Percentiles rank a stretch among this genome's conserved stretches.
phyloP scores from a whole-genome alignment of 2,888 invertebrate species.

The Drosophila pseudotakahashii region DNA sequence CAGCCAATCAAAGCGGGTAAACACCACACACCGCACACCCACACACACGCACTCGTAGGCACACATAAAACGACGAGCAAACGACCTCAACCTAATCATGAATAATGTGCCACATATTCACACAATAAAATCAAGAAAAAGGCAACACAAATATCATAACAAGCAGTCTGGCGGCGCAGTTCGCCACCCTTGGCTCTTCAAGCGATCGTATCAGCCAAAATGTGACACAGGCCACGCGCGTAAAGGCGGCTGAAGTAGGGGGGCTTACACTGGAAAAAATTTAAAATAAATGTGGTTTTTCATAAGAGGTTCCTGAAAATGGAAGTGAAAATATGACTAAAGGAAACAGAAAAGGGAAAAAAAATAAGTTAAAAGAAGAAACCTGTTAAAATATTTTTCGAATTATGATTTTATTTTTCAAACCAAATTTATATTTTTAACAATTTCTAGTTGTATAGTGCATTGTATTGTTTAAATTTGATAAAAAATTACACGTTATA shows the following conservation, averaged over 20 bases:
- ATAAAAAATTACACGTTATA: too few relatives aligned
- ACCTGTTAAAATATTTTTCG: too few relatives aligned
- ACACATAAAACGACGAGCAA: constrained; percentile 43
- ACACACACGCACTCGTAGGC: constrained; percentile 20
- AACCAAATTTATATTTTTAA: too few relatives aligned
- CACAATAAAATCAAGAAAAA: constrained; percentile 64
- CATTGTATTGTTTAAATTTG: too few relatives aligned
- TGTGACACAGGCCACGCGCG: constrained; percentile 39
- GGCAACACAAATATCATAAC: constrained; percentile 68
- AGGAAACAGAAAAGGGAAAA: too few relatives aligned
- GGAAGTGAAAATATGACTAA: too few relatives aligned
- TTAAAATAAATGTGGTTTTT: not conserved
- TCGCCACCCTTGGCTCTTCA: constrained; percentile 31
- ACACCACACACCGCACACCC: constrained; percentile 39
- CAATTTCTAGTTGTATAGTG: too few relatives aligned
- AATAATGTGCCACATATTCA: constrained; percentile 77
- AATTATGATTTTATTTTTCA: too few relatives aligned
- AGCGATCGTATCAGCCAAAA: constrained; percentile 34
- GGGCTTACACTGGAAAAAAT: constrained; percentile 3
- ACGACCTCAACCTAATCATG: constrained; percentile 68
- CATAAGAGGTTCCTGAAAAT: not conserved
- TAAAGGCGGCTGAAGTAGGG: not conserved
- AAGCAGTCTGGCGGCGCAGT: constrained; percentile 54
- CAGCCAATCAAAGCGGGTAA: constrained; percentile 55
- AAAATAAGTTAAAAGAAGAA: too few relatives aligned